phyloP scores from a whole-genome alignment of 2,888 invertebrate species.

The Drosophila suboccidentalis region DNA sequence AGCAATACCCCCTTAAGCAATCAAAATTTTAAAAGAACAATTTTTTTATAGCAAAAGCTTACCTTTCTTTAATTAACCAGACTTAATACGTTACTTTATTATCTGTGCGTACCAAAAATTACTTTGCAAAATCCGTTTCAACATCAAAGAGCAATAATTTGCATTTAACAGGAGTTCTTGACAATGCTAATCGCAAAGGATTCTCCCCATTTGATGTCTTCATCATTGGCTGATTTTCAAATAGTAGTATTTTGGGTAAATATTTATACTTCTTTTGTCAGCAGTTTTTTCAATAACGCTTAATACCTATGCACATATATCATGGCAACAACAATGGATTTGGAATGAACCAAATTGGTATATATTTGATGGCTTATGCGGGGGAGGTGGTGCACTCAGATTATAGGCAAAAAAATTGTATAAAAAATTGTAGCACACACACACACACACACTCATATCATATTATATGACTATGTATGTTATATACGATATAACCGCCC shows the following conservation, averaged over 20 bases:
- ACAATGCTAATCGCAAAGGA: slow-evolving; percentile 29
- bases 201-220: not conserved
- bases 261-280: slow-evolving; percentile 84
- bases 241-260: slow-evolving; percentile 81
- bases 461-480: slow-evolving; percentile 25
- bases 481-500: slow-evolving; percentile 47
- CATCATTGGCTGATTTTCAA: slow-evolving; percentile 52
- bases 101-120: slow-evolving; percentile 1
- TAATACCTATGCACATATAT: slow-evolving; percentile 73
- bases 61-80: not conserved
- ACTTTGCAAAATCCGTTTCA: slow-evolving; percentile 27
- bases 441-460: slow-evolving; percentile 23
- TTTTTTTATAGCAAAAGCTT: not conserved
- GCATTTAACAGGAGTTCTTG: slow-evolving; percentile 53
- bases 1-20: too few relatives aligned
- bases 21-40: too few relatives aligned
- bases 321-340: slow-evolving; percentile 69
- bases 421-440: slow-evolving; percentile 59
- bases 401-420: slow-evolving; percentile 73
- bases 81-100: not conserved
- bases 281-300: slow-evolving; percentile 82
- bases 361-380: slow-evolving; percentile 29
- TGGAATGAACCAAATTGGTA: slow-evolving; percentile 66
- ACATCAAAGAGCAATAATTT: slow-evolving; percentile 78
- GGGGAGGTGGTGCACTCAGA: slow-evolving; percentile 29